Conservation (phyloP, 2,113 vertebrate species). For the Osmerus mordax region DNA sequence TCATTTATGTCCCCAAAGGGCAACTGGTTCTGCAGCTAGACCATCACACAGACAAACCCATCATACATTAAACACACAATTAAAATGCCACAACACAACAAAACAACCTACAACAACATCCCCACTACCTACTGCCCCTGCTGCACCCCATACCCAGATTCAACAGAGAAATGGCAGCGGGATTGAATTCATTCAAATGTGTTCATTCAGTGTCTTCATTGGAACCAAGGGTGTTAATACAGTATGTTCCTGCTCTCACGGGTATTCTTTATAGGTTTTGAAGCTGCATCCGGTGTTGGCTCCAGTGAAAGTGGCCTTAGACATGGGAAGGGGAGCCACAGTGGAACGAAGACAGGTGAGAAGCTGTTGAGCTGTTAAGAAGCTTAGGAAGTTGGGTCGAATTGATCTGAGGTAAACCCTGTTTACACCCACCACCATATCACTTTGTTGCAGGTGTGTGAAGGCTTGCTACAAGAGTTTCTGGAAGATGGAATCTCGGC, state of each 20-base stretch:
- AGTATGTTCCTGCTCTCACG: not conserved
- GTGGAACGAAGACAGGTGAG: constrained; percentile 85
- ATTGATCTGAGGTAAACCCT: not conserved
- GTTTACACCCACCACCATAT: not conserved
- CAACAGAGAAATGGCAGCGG: no score
- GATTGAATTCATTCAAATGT: no score
- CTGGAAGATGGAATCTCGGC: constrained; percentile 80
- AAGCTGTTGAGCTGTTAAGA: not conserved
- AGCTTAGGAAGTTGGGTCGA: not conserved
- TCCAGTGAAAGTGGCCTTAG: constrained; percentile 89
- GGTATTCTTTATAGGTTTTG: constrained; percentile 75
- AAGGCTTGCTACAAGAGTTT: constrained; percentile 84
- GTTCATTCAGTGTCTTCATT: no score
- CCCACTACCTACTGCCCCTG: no score
- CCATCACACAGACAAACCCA: no score
- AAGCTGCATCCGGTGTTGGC: constrained; percentile 90
- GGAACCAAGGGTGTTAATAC: no score
- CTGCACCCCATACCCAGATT: no score
- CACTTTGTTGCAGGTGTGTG: constrained; percentile 79
- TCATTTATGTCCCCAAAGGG: no score
- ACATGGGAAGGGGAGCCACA: constrained; percentile 81
- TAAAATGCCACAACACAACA: no score
- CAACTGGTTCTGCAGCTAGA: no score
- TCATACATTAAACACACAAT: no score
- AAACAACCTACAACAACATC: no score